These are phyloP conservation scores for Neoniphon sammara DNA, from an alignment of 2,797 vertebrate species.

Conservation along the genomic window DNA sequence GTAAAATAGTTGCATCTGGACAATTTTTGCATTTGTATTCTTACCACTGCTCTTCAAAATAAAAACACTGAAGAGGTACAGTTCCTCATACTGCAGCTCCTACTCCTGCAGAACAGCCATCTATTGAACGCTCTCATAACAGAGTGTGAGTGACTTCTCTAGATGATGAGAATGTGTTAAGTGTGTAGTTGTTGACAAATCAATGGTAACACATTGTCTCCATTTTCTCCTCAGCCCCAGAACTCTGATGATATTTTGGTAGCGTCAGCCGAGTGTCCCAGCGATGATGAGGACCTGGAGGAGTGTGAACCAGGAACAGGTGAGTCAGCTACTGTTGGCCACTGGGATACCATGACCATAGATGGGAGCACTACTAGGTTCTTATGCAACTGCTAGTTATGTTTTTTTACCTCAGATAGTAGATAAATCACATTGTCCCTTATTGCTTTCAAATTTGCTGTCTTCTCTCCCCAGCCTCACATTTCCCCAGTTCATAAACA, in stretches of 20 bases:
- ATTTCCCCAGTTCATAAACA: conserved; percentile 12
- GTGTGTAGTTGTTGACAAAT: conserved; percentile 23
- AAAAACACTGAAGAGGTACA: conserved; percentile 48
- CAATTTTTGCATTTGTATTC: conserved; percentile 48
- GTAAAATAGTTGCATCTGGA: conserved; percentile 54
- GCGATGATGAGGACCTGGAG: conserved; percentile 95
- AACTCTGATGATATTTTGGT: conserved; percentile 96
- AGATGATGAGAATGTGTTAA: conserved; percentile 25
- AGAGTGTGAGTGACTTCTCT: conserved; percentile 13
- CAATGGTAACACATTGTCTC: conserved; percentile 22
- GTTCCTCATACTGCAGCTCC: conserved; percentile 42
- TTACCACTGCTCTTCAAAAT: conserved; percentile 47
- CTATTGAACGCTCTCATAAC: conserved; percentile 28
- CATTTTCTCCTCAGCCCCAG: conserved; percentile 76
- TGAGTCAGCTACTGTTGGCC: conserved; percentile 78
- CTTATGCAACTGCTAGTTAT: neutral
- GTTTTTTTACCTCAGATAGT: conserved; percentile 9
- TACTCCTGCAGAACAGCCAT: conserved; percentile 46
- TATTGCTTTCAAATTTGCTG: conserved; percentile 22
- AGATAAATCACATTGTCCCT: conserved; percentile 7
- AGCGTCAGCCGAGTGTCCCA: conserved; percentile 95
- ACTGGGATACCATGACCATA: neutral
- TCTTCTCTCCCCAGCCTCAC: conserved; percentile 12
- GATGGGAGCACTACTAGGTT: neutral
- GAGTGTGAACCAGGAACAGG: conserved; percentile 97